Base-by-base conservation (phyloP, 1,140 invertebrate genomes). In the Phymastichus coffea region DNA sequence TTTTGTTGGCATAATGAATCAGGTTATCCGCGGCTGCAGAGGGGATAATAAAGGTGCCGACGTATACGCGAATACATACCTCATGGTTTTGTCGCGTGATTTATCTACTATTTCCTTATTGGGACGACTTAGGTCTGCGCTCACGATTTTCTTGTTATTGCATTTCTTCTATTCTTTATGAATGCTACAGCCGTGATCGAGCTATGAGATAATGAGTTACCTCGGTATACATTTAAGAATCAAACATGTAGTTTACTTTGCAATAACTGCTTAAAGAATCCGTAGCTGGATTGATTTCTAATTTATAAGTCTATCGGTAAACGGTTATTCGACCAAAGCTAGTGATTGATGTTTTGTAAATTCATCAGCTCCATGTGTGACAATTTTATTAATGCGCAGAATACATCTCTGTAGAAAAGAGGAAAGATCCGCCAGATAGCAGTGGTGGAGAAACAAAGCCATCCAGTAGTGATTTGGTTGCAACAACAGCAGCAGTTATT, bases 391-490 rank as follows among this genome's bases (percentile, higher is more conserved):
- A 38, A 17, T 61, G 2, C 17, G 57, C 66, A 80, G 76, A 80
- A 76, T 80, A 78, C 72, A 74, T 78, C 70, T 78, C 82, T 80
- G 51, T 82, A 87, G 91, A 93, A 83, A 93, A 93, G 81, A 87
- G 92, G 70, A 93, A 93, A 85, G 91, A 94, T 71, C 88, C 88
- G 4, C 86, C 87, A 67, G 88, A 90, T 69, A 86, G 81, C 49
- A 80, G 76, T 63, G 75, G 66, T 8, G 77, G 81, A 65, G 90
- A 92, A 63, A 86, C 87, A 20, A 92, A 92, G 77, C 88, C 90
- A 8, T 86, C 85, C 15, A 87, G 86, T 68, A 82, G 81, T 65
- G 83, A 84, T 52, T 64, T 81, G 59, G 67, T 76, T 28, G 68
- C 73, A 14, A 67, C 75, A 43, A 67, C 74, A 19, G 75, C 69